Conservation (phyloP, 2,888 invertebrate species). For the Netelia virgata region DNA sequence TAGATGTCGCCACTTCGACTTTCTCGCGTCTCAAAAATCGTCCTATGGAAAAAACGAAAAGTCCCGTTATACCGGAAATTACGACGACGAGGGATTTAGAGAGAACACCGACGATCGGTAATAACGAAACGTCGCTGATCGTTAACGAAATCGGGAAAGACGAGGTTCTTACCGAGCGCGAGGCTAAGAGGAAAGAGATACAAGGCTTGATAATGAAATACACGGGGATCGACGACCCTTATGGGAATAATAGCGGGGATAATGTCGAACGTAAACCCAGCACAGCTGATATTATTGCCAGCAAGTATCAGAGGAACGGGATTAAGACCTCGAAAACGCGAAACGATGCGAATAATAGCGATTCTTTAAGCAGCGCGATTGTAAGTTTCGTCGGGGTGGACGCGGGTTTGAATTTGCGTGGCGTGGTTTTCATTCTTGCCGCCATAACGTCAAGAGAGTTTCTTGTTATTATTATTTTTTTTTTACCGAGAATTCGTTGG, state of each 20-base stretch:
- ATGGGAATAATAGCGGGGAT: conserved; percentile 86
- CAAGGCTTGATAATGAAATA: conserved; percentile 94
- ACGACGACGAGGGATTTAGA: conserved; percentile 82
- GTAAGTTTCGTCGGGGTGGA: conserved; percentile 74
- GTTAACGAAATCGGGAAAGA: conserved; percentile 84
- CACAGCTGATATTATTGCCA: conserved; percentile 82
- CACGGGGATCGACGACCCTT: conserved; percentile 91
- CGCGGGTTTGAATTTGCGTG: background rate
- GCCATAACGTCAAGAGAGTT: background rate
- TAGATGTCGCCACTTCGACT: conserved; percentile 83
- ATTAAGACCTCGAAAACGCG: conserved; percentile 66
- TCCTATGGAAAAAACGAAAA: conserved; percentile 3
- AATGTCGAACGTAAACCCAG: conserved; percentile 80
- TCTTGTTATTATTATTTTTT: background rate
- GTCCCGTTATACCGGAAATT: background rate
- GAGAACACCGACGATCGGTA: conserved; percentile 81
- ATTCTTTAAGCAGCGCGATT: conserved; percentile 69
- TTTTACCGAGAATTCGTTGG: background rate
- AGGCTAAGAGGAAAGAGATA: conserved; percentile 93
- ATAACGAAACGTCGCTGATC: conserved; percentile 82
- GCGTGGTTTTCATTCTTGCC: conserved; percentile 5
- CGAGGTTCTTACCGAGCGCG: conserved; percentile 89
- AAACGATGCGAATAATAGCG: conserved; percentile 59
- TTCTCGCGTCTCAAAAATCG: conserved; percentile 62
- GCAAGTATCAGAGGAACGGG: conserved; percentile 80